Base-by-base conservation (phyloP, 2,888 invertebrate genomes). In the Lampropteryx suffumata region DNA sequence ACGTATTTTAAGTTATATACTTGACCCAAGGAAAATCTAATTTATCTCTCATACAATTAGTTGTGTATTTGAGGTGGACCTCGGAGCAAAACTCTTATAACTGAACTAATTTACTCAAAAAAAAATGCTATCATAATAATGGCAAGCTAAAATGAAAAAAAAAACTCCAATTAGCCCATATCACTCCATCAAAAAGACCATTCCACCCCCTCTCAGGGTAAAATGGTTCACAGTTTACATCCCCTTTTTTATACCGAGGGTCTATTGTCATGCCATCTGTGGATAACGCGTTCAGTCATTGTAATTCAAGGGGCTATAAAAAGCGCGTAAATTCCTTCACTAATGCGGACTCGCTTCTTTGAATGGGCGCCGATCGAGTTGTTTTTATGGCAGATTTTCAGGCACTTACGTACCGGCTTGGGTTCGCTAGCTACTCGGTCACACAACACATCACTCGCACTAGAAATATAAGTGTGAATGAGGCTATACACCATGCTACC, bases 221-320 rank as follows among this genome's bases (percentile, higher is more conserved):
- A 39, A 52, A 48, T 27, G 47, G 40, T 33, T 44, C 35, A 29
- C 39, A 48, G 43, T 45, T 53, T 47, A 51, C 52, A 47, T 39
- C 40, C 52, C 46, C 52, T 43, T 52, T 52, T 52, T 52, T 51
- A 47, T 52, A 24, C 48, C 11, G 24, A 48, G 51, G 57, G 57
- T 57, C 54, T 62, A 62, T 62, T 62, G 59, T 59, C 59, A 56
- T 57, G 56, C 52, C 62, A 59, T 59, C 62, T 62, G 62, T 44
- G 57, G 57, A 50, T 59, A 62, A 62, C 57, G 61, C 56, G 55
- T 33, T 52, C 40, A 51, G 42, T 53, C 57, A 58, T 62, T 60
- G 62, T 57, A 50, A 62, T 59, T 62, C 62, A 59, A 60, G 60
- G 46, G 58, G 58, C 55, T 37, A 60, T 62, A 62, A 59, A 59